These are phyloP conservation scores for Morone saxatilis DNA, from an alignment of 2,113 vertebrate species.

Conservation along the genomic window DNA sequence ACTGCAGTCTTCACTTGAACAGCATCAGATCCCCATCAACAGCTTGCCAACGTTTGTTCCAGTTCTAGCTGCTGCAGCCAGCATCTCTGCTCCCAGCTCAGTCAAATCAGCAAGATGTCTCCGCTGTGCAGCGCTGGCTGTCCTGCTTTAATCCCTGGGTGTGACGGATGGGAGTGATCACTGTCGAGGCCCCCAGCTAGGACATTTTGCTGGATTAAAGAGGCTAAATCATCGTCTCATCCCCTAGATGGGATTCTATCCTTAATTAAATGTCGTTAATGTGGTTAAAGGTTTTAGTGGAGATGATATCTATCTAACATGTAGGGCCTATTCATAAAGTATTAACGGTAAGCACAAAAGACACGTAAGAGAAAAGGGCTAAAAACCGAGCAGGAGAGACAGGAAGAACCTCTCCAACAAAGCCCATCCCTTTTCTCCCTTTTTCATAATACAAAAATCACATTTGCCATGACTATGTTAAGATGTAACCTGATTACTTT, in stretches of 20 bases:
- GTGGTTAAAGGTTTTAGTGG: conserved; percentile 59
- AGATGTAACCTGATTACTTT: conserved; percentile 10
- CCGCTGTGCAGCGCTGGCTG: conserved; percentile 52
- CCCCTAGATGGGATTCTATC: conserved; percentile 44
- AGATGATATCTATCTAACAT: conserved; percentile 54
- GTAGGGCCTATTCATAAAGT: conserved; percentile 33
- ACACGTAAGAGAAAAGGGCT: conserved; percentile 6
- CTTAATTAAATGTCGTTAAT: conserved; percentile 73
- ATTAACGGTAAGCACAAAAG: conserved; percentile 40
- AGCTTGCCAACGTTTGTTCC: conserved; percentile 61
- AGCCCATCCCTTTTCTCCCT: neutral
- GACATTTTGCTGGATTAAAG: conserved; percentile 69
- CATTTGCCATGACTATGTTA: conserved; percentile 4
- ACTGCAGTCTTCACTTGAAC: conserved; percentile 35
- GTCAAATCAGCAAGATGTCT: conserved; percentile 70
- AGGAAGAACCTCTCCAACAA: conserved; percentile 7
- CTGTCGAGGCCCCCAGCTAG: conserved; percentile 49
- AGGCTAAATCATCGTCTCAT: conserved; percentile 67
- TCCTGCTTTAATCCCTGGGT: conserved; percentile 64
- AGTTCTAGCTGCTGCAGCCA: conserved; percentile 35
- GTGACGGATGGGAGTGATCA: conserved; percentile 69
- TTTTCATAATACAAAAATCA: conserved; percentile 26
- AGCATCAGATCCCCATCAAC: conserved; percentile 59
- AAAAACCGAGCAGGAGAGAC: conserved; percentile 18
- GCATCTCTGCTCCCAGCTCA: conserved; percentile 54